Evolutionary conservation across 2,113 vertebrate species (phyloP).

Genomic region (Mugil cephalus): DNA sequence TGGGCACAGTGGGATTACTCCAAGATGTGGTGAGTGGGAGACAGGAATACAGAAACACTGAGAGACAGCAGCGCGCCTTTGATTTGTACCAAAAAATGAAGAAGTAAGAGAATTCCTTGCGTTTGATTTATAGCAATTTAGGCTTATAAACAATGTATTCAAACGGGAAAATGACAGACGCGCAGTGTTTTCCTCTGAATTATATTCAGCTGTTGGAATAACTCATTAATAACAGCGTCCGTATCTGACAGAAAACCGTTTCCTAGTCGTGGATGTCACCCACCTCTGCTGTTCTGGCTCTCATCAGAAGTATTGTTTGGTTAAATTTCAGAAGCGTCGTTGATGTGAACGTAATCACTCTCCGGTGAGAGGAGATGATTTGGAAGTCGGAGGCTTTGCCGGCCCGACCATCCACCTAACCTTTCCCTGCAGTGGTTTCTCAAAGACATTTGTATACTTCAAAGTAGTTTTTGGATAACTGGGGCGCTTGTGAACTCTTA

Average conservation of each 20-base stretch:
- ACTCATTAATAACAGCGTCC: no score
- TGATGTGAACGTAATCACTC: no score
- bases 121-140: constrained; percentile 26
- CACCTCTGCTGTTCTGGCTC: no score
- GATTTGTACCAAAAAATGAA: constrained; percentile 41
- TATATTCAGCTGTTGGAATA: background rate
- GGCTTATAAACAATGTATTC: constrained; percentile 12
- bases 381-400: background rate
- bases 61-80: constrained; percentile 35
- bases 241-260: no score
- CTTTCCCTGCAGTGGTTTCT: background rate
- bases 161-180: background rate
- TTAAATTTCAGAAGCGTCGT: no score
- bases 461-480: constrained; percentile 9
- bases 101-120: constrained; percentile 17
- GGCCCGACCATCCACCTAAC: background rate
- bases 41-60: constrained; percentile 63
- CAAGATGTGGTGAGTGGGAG: constrained; percentile 68
- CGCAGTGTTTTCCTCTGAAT: background rate
- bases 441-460: constrained; percentile 13
- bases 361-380: background rate
- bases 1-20: constrained; percentile 70
- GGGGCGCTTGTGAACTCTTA: background rate
- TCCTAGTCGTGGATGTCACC: no score
- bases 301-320: no score